Conservation (phyloP, 2,113 vertebrate genomes). For the Pelodiscus sinensis region DNA sequence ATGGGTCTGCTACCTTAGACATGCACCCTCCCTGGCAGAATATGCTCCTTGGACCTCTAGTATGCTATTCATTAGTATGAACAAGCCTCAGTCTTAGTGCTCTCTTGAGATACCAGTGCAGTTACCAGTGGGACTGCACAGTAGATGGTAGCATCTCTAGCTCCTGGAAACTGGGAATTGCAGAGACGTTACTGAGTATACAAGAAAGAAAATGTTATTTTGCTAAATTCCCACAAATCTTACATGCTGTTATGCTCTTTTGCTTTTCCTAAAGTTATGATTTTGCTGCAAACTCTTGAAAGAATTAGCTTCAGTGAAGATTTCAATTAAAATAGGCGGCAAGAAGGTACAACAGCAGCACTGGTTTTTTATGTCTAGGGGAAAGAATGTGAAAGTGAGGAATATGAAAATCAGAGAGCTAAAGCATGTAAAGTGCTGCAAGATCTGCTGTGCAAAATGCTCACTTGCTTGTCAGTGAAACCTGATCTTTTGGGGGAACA, state of each 20-base stretch:
- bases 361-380: constrained; percentile 40
- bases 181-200: background rate
- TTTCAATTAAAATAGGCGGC: constrained; percentile 69
- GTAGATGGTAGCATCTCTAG: background rate
- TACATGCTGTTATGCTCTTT: background rate
- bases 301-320: constrained; percentile 50
- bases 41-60: accelerated
- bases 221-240: constrained; percentile 30
- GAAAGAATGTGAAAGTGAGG: constrained; percentile 10
- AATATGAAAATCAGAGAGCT: constrained; percentile 54
- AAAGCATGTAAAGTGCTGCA: background rate
- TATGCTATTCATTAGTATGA: background rate
- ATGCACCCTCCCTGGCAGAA: background rate
- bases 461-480: constrained; percentile 54
- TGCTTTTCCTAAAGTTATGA: constrained; percentile 47
- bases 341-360: constrained; percentile 39
- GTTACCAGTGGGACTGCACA: background rate
- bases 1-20: background rate
- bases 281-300: constrained; percentile 52
- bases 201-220: background rate
- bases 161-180: background rate
- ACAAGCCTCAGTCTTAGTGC: background rate
- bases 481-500: constrained; percentile 66
- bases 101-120: background rate
- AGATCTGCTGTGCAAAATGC: constrained; percentile 13